Evolutionary conservation across 2,888 invertebrate species (phyloP).

Genomic region (Ophraella communa): DNA sequence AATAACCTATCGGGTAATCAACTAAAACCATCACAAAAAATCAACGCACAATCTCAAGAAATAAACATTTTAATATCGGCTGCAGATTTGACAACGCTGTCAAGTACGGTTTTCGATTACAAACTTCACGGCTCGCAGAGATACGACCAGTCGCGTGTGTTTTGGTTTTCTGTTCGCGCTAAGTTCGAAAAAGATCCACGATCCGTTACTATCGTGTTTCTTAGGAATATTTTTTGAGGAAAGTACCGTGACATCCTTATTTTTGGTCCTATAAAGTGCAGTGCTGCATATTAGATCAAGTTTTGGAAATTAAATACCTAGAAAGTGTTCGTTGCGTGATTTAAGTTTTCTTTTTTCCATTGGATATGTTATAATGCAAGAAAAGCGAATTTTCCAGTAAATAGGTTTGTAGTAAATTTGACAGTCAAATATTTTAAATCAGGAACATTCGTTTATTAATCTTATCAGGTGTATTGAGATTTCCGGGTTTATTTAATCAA

Average conservation of each 20-base stretch:
- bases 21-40: background rate
- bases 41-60: background rate
- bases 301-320: background rate
- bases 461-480: no score
- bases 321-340: background rate
- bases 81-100: conserved; percentile 17
- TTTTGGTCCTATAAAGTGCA: conserved; percentile 7
- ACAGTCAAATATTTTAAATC: no score
- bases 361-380: background rate
- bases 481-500: no score
- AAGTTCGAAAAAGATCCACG: conserved; percentile 33
- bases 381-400: background rate
- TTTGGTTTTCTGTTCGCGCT: conserved; percentile 26
- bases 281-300: background rate
- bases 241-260: conserved; percentile 26
- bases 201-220: conserved; percentile 24
- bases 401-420: background rate
- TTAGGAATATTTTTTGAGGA: conserved; percentile 20
- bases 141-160: conserved; percentile 37
- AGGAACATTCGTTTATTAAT: no score
- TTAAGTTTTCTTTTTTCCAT: background rate
- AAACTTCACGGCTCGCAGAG: conserved; percentile 31
- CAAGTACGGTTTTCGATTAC: conserved; percentile 30
- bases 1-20: background rate
- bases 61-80: background rate